These are phyloP conservation scores for Anarhynchus alexandrinus DNA, from an alignment of 2,113 vertebrate genomes.

Conservation along the genomic window DNA sequence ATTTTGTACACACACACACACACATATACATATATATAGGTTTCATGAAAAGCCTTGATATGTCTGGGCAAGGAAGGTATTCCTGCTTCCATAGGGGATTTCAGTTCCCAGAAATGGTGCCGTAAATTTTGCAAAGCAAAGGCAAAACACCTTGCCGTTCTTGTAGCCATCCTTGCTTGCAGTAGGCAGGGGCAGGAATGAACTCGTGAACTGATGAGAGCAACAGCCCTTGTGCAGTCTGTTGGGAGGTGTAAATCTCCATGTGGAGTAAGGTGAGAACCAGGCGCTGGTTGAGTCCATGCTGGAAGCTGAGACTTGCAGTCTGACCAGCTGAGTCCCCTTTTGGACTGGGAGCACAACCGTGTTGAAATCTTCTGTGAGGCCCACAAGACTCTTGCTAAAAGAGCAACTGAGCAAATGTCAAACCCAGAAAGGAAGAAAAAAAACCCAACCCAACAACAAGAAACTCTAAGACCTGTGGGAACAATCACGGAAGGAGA, in stretches of 20 bases:
- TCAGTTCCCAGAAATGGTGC: background rate
- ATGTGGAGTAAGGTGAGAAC: background rate
- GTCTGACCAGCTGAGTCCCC: background rate
- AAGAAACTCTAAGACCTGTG: background rate
- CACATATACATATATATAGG: accelerated
- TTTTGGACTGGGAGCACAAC: background rate
- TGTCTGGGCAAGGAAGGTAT: background rate
- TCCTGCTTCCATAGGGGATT: background rate
- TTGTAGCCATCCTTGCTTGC: background rate
- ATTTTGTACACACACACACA: background rate
- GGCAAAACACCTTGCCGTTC: background rate
- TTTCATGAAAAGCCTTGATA: background rate
- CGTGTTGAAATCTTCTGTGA: background rate
- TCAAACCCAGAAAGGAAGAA: background rate
- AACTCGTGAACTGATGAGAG: background rate
- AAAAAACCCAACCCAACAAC: background rate
- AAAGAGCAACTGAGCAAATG: background rate
- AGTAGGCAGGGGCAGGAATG: background rate
- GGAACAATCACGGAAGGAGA: conserved; percentile 1
- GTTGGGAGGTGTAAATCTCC: background rate
- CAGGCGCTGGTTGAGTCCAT: background rate
- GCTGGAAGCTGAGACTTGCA: background rate
- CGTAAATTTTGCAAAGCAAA: background rate
- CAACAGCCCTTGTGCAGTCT: background rate
- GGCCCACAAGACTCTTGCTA: background rate